A percentile compares a stretch with the other conserved stretches of the same genome.
phyloP scores from a whole-genome alignment of 2,113 vertebrate species.

The Cariama cristata region DNA sequence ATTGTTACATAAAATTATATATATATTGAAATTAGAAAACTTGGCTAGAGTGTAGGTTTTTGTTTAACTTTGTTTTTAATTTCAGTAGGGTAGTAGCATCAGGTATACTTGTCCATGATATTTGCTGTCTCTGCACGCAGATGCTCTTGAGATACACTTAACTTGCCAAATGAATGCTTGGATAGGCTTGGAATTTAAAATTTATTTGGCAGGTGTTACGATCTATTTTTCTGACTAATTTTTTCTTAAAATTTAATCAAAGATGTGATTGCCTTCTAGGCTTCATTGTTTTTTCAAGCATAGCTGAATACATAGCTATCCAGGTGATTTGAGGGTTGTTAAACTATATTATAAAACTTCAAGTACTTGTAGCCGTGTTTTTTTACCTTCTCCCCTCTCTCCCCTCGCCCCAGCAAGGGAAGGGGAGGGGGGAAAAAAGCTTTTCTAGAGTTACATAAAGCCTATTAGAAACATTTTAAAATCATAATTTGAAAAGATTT shows the following conservation, averaged over 20 bases:
- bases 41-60: neutral
- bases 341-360: neutral
- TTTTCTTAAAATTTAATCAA: neutral
- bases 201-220: neutral
- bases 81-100: neutral
- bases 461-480: neutral
- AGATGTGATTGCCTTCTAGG: neutral
- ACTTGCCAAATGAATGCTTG: neutral
- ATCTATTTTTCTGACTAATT: neutral
- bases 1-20: neutral
- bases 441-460: neutral
- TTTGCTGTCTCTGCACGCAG: neutral
- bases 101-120: neutral
- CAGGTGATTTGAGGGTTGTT: neutral
- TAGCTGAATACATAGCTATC: neutral
- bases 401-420: neutral
- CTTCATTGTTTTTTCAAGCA: neutral
- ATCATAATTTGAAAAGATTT: neutral
- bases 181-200: neutral
- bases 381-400: neutral
- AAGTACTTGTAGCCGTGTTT: neutral
- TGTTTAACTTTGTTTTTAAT: neutral
- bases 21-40: neutral
- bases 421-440: neutral
- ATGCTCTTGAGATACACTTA: neutral